Conservation (phyloP, 2,113 vertebrate species). For the Laticauda colubrina region DNA sequence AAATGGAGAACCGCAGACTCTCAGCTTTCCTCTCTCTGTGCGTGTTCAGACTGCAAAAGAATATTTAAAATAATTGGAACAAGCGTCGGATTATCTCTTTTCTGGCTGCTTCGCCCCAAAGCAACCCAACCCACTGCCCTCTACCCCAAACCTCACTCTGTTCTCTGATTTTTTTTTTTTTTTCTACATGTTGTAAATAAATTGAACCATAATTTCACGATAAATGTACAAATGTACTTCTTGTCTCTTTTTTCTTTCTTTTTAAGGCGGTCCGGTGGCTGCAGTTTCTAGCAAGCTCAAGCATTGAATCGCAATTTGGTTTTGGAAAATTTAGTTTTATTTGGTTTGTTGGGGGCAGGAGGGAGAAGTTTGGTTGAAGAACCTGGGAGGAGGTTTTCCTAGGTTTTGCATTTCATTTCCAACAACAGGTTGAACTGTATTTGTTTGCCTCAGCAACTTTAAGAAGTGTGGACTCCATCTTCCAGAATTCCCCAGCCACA, state of each 20-base stretch:
- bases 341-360: background rate
- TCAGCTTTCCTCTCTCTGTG: constrained; percentile 10
- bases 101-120: background rate
- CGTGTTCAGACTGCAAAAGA: constrained; percentile 17
- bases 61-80: constrained; percentile 6
- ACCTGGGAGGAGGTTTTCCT: background rate
- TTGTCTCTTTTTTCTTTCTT: background rate
- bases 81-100: background rate
- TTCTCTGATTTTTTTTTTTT: constrained; percentile 36
- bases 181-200: constrained; percentile 74
- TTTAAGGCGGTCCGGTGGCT: background rate
- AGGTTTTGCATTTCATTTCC: background rate
- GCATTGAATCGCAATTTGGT: background rate
- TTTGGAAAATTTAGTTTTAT: background rate
- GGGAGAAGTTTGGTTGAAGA: background rate
- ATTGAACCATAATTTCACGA: constrained; percentile 67
- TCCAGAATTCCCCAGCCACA: background rate
- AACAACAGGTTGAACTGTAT: background rate
- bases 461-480: background rate
- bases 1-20: accelerated
- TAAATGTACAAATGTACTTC: constrained; percentile 68
- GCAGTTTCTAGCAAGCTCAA: background rate
- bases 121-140: too few relatives aligned
- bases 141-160: background rate
- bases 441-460: background rate